Base-by-base conservation (phyloP, 2,888 invertebrate species). In the Hermaeophaga mercurialis region DNA sequence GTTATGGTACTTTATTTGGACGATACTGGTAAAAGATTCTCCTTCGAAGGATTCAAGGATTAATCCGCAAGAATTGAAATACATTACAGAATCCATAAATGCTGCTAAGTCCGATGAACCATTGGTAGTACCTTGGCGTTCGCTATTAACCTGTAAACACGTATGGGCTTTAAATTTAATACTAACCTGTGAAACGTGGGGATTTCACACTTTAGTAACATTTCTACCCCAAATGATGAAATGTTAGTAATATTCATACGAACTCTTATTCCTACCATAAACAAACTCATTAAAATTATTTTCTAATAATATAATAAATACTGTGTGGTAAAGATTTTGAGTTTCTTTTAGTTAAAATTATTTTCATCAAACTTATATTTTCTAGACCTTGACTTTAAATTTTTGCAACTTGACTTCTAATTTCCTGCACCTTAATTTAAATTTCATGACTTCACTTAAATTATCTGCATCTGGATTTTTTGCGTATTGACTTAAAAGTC, bases 121-220 rank as follows among this genome's bases (percentile, higher is more conserved):
- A 5, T 7, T 6, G 14, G 11, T 14, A 8, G 87, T 89, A 74
- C 93, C 93, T 0, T 93, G 93, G 93, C 82, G 81, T 54, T 80
- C 83, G 1, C 89, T 93, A 72, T 78, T 31, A 31, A 31, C 31
- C 4, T 92, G 92, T 0, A 80, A 82, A 45, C 86, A 92, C 0
- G 90, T 93, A 8, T 93, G 90, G 88, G 90, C 92, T 0, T 90
- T 92, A 31, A 84, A 90, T 1, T 82, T 86, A 48, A 90, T 92
- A 1, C 91, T 92, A 74, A 91, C 92, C 77, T 88, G 90, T 22
- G 92, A 93, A 75, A 92, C 92, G 76, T 93, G 93, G 93, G 93
- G 93, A 3, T 92, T 91, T 76, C 93, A 93, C 70, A 93, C 92
- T 0, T 78, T 93, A 61, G 81, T 58, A 12, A 60, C 62, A 0